These are phyloP conservation scores for Tonatia bakeri DNA, from an alignment of 2,113 vertebrate species.

Conservation along the genomic window DNA sequence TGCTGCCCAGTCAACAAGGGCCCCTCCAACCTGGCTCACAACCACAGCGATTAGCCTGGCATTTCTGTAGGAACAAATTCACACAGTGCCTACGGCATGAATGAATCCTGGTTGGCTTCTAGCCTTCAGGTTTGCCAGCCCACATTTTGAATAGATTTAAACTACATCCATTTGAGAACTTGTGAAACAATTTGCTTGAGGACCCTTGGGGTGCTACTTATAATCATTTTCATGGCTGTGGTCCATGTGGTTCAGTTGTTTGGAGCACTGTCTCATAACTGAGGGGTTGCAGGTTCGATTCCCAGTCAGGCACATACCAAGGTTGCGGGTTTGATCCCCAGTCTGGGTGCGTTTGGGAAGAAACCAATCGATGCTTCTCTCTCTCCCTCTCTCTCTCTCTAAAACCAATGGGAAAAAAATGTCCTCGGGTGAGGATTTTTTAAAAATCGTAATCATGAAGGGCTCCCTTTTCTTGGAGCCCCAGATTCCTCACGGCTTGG, in stretches of 20 bases:
- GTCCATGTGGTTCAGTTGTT: no score
- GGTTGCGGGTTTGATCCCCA: no score
- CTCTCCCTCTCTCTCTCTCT: no score
- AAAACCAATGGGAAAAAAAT: no score
- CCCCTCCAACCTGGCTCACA: not conserved
- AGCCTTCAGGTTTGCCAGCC: not conserved
- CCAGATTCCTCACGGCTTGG: not conserved
- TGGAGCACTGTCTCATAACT: no score
- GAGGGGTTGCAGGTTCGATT: no score
- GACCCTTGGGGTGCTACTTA: not conserved
- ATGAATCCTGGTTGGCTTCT: not conserved
- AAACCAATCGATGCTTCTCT: no score
- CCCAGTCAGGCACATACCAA: no score
- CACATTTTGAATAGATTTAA: not conserved
- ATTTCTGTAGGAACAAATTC: not conserved
- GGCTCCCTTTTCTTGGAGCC: not conserved
- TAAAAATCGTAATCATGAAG: no score
- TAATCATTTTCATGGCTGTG: not conserved
- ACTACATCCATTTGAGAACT: not conserved
- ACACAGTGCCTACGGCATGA: accelerated
- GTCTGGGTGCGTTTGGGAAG: no score
- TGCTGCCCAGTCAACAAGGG: no score
- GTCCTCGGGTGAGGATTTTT: no score
- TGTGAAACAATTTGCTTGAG: not conserved
- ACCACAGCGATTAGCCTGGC: not conserved